Conservation (phyloP, 2,113 vertebrate genomes). For the Odocoileus virginianus region DNA sequence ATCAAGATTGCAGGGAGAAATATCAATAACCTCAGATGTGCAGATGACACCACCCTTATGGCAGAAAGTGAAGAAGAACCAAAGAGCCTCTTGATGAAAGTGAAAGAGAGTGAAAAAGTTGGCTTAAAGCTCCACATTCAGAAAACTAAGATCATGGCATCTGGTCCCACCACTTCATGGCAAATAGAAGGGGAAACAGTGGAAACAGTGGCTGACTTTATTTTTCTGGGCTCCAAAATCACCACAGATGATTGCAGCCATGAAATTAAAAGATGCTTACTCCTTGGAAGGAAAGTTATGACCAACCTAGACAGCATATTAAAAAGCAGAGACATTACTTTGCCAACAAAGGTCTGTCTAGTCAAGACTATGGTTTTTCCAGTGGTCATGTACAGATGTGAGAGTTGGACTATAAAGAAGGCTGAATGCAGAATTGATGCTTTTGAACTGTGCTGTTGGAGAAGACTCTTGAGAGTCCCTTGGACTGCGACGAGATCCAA, state of each 20-base stretch:
- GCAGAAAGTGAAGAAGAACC: neutral
- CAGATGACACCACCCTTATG: neutral
- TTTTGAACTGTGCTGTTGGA: neutral
- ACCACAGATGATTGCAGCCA: neutral
- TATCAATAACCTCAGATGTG: neutral
- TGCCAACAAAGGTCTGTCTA: neutral
- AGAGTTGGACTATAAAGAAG: neutral
- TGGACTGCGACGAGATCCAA: neutral
- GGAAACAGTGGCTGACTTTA: neutral
- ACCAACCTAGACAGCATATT: neutral
- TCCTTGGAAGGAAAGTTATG: neutral
- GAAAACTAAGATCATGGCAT: neutral
- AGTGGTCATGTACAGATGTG: neutral
- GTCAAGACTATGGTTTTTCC: neutral
- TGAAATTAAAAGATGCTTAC: neutral
- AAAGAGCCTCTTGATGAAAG: neutral
- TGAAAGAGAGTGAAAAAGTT: neutral
- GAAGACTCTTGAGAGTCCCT: neutral
- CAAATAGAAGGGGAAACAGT: neutral
- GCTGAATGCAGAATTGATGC: neutral
- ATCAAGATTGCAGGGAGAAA: neutral
- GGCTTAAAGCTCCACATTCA: neutral
- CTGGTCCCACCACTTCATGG: neutral
- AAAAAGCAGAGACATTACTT: neutral
- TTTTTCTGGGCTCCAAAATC: neutral